Evolutionary conservation across 2,113 vertebrate genomes (phyloP), one percentile per base, ranked within the genome.

Genomic region (Corvus moneduloides): DNA sequence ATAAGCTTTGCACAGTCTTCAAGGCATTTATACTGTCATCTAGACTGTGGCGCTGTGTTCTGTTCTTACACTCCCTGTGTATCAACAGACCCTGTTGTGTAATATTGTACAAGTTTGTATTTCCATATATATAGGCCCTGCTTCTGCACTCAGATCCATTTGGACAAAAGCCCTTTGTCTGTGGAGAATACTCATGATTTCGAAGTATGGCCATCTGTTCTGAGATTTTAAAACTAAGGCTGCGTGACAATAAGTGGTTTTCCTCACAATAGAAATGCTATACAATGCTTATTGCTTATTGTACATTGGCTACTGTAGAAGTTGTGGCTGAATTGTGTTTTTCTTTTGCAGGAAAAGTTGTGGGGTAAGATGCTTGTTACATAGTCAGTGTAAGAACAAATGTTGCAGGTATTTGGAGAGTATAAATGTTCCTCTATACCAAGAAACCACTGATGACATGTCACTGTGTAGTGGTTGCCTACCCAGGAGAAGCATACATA

Each of bases 131-230:
- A 96, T 96, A 71, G 76, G 73, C 81, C 73, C 73, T 80, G 87
- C 93, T 95, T 89, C 87, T 91, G 80, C 84, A 96, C 62, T 93
- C 78, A 74, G 62, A 96, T 85, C 87, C 73, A 94, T 82, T 87
- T 95, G 93, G 94, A 96, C 89, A 95, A 93, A 95, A 87, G 87
- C 78, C 75, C 44, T 96, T 94, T 95, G 93, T 96, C 89, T 96
- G 74, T 67, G 87, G 77, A 96, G 87, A 96, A 91, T 95, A 83
- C 87, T 95, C 75, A 32, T 83, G 82, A 95, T 96, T 97, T 95
- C 0, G 0, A 91, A 96, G 84, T 83, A 91, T 85, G 87, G 43
- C 78, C 95, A 97, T 97, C 93, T 96, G 91, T 93, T 95, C 87
- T 69, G 74, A 93, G 82, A 87, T 93, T 95, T 94, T 95, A 51